Base-by-base conservation (phyloP, 1,140 invertebrate species). In the Delia radicum region DNA sequence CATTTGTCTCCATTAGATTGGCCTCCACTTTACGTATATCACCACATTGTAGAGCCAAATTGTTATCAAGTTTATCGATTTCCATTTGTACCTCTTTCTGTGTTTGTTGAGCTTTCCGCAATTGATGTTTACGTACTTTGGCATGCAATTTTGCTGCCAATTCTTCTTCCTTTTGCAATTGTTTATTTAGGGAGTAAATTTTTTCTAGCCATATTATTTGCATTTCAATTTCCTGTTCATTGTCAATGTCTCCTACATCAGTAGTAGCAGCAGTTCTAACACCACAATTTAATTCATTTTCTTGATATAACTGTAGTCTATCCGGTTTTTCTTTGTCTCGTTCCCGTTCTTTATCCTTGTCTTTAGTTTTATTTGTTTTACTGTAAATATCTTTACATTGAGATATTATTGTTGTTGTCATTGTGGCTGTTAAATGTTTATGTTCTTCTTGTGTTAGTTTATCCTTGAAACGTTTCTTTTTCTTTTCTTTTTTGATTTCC, bases 121-220 rank as follows among this genome's bases (percentile, higher is more conserved):
- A 89, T 74, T 90, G 89, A 80, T 92, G 90, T 76, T 92, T 87
- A 78, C 90, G 89, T 10, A 93, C 87, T 86, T 92, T 92, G 1
- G 89, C 89, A 61, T 90, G 90, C 69, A 94, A 80, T 78, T 92
- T 85, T 2, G 91, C 89, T 2, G 93, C 86, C 27, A 89, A 83
- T 82, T 93, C 91, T 81, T 94, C 92, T 84, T 93, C 92, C 26
- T 90, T 88, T 74, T 93, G 89, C 62, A 94, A 86, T 76, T 90
- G 88, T 79, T 92, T 91, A 79, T 94, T 94, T 15, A 94, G 86
- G 21, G 91, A 90, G 7, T 92, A 88, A 26, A 94, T 89, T 81
- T 91, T 91, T 79, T 94, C 92, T 79, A 93, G 87, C 71, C 93
- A 86, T 77, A 91, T 90, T 4, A 93, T 82, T 85, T 92, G 89